Conservation (phyloP, 2,797 vertebrate genomes). For the Coregonus ussuriensis region DNA sequence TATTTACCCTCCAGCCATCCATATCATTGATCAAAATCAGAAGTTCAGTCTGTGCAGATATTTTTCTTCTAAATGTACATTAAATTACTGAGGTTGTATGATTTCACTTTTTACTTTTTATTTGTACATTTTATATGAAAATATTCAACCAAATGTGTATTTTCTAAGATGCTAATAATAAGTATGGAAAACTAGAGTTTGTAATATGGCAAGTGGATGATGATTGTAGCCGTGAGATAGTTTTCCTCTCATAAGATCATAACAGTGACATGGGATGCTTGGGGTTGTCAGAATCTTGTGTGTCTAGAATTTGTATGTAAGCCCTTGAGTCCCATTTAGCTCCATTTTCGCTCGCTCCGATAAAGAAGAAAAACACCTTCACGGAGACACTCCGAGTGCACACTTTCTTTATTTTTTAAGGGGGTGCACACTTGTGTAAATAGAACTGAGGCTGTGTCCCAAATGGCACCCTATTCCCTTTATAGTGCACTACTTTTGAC, state of each 20-base stretch:
- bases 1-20: constrained; percentile 26
- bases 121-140: constrained; percentile 62
- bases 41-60: constrained; percentile 42
- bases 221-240: background rate
- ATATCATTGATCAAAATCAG: constrained; percentile 41
- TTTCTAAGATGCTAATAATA: background rate
- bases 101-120: constrained; percentile 57
- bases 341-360: constrained; percentile 23
- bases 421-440: constrained; percentile 41
- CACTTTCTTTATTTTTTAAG: no score
- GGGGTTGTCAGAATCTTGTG: constrained; percentile 16
- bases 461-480: background rate
- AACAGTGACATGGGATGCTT: background rate
- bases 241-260: background rate
- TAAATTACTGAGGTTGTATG: constrained; percentile 50
- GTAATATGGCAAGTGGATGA: background rate
- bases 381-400: background rate
- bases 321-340: constrained; percentile 41
- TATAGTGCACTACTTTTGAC: constrained; percentile 1
- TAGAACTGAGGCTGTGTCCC: constrained; percentile 1
- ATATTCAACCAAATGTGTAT: constrained; percentile 28
- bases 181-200: background rate
- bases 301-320: constrained; percentile 32
- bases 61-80: constrained; percentile 54
- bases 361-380: constrained; percentile 25